A percentile compares a stretch with the other conserved stretches of the same genome.
These are phyloP conservation scores for Acanthisitta chloris DNA, from an alignment of 2,113 vertebrate species.

Conservation along the genomic window DNA sequence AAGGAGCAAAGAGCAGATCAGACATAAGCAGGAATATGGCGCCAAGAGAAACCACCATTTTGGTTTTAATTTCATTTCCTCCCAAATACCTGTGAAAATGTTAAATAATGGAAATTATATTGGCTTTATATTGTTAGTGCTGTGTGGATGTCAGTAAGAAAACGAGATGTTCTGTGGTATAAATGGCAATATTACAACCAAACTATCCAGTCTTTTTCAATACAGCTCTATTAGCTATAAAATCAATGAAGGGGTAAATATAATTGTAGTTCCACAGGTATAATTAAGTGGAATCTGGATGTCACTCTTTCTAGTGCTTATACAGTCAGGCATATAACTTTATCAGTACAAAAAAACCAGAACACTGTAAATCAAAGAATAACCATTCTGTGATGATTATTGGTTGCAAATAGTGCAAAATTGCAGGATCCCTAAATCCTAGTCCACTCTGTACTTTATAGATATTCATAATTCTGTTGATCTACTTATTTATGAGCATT, in stretches of 20 bases:
- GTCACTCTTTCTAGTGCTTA: background rate
- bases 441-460: background rate
- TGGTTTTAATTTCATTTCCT: background rate
- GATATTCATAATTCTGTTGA: background rate
- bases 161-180: background rate
- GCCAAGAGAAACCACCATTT: background rate
- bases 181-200: background rate
- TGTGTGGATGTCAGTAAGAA: background rate
- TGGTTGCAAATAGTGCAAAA: background rate
- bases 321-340: background rate
- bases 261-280: background rate
- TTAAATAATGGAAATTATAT: background rate
- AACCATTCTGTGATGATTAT: background rate
- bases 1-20: conserved; percentile 23
- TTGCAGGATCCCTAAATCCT: background rate
- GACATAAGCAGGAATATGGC: background rate
- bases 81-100: background rate
- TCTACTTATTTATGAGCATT: background rate
- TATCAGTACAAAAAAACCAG: background rate
- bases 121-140: background rate
- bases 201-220: background rate
- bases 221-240: background rate
- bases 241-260: background rate
- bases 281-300: background rate
- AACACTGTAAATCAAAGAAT: background rate